phyloP scores from a whole-genome alignment of 2,888 invertebrate genomes.

The Peribatodes rhomboidaria region DNA sequence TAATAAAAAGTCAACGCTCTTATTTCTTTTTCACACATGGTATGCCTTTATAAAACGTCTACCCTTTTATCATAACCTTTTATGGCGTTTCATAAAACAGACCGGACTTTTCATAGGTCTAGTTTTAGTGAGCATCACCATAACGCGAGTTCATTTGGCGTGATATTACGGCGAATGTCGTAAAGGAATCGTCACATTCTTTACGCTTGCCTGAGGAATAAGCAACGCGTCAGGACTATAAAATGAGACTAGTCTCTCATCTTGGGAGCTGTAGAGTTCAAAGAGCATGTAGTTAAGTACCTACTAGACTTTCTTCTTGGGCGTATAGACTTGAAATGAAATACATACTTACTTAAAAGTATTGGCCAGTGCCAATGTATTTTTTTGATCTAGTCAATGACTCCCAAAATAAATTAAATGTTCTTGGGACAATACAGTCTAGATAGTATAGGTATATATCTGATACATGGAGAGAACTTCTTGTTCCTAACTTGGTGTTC shows the following conservation, averaged over 20 bases:
- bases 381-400: too few species aligned
- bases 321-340: too few species aligned
- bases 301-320: too few species aligned
- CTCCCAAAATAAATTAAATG: too few species aligned
- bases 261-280: not conserved
- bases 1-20: constrained; percentile 6
- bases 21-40: constrained; percentile 18
- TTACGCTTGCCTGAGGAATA: constrained; percentile 39
- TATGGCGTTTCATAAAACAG: constrained; percentile 35
- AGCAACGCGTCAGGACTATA: constrained; percentile 33
- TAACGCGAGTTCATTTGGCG: constrained; percentile 31
- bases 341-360: too few species aligned
- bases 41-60: constrained; percentile 12
- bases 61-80: constrained; percentile 28
- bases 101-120: constrained; percentile 28
- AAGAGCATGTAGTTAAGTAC: not conserved
- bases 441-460: too few species aligned
- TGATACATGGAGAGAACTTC: too few species aligned
- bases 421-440: too few species aligned
- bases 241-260: constrained; percentile 19
- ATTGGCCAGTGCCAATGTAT: too few species aligned
- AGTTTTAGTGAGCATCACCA: constrained; percentile 30
- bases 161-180: constrained; percentile 34
- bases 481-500: too few species aligned
- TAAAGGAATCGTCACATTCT: constrained; percentile 45